phyloP scores from a whole-genome alignment of 1,140 invertebrate species.

The Brachionus calyciflorus region DNA sequence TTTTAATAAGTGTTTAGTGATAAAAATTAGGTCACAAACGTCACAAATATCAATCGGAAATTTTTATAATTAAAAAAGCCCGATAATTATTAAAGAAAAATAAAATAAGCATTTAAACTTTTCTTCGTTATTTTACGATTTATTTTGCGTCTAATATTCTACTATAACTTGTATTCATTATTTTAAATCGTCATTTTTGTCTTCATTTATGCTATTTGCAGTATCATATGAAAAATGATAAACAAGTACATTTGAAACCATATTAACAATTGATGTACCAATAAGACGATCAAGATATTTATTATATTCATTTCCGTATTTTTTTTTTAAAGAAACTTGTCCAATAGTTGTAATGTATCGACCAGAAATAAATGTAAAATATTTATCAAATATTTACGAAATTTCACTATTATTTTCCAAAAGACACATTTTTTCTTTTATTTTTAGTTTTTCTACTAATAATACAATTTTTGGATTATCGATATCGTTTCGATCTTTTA shows the following conservation, averaged over 20 bases:
- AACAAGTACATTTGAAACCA: not conserved
- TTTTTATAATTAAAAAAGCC: no score
- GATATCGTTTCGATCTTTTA: not conserved
- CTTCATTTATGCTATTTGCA: no score
- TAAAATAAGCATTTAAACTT: no score
- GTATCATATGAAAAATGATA: not conserved
- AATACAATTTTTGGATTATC: not conserved
- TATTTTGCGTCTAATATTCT: no score
- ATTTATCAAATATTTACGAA: not conserved
- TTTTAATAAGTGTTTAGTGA: no score
- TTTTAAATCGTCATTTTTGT: no score
- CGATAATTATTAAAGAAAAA: no score
- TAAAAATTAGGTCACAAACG: no score
- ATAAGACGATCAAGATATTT: not conserved
- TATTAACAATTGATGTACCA: not conserved
- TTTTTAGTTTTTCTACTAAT: not conserved
- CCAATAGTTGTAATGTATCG: not conserved
- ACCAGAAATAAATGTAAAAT: not conserved
- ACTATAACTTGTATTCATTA: no score
- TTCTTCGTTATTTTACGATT: no score
- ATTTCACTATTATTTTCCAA: no score
- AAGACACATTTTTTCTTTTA: not conserved
- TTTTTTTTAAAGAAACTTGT: not conserved
- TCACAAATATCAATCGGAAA: no score
- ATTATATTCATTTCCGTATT: not conserved